These are phyloP conservation scores for Phyllopteryx taeniolatus DNA, from an alignment of 2,113 vertebrate species.

Conservation along the genomic window DNA sequence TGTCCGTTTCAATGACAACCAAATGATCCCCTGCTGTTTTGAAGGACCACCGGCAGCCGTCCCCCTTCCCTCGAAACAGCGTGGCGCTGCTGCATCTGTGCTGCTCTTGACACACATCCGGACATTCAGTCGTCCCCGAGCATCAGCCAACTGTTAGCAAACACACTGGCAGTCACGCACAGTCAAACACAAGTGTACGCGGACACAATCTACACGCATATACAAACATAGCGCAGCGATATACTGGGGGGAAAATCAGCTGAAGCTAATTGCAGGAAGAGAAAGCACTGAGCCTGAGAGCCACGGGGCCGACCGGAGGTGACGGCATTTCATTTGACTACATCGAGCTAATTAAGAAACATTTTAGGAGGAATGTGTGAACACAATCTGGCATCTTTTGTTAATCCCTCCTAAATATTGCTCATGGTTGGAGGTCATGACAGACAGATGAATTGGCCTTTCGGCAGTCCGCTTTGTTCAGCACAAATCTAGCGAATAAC, in stretches of 20 bases:
- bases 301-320: slow-evolving; percentile 19
- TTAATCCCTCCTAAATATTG: slow-evolving; percentile 24
- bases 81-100: slow-evolving; percentile 8
- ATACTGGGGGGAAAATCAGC: slow-evolving; percentile 21
- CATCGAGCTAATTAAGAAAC: slow-evolving; percentile 47
- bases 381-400: slow-evolving; percentile 30
- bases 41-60: slow-evolving; percentile 22
- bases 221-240: slow-evolving; percentile 7
- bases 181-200: slow-evolving; percentile 9
- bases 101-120: slow-evolving; percentile 27
- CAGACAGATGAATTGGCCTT: slow-evolving; percentile 32
- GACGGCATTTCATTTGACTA: slow-evolving; percentile 27
- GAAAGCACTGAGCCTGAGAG: slow-evolving; percentile 32
- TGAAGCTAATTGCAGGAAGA: slow-evolving; percentile 42
- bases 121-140: slow-evolving; percentile 20
- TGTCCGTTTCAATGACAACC: slow-evolving; percentile 40
- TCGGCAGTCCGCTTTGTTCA: slow-evolving; percentile 29
- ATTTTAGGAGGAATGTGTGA: slow-evolving; percentile 44
- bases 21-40: slow-evolving; percentile 34
- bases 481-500: slow-evolving; percentile 17
- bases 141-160: slow-evolving; percentile 24
- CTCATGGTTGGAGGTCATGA: slow-evolving; percentile 27
- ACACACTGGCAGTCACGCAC: slow-evolving; percentile 30
- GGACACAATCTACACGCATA: background rate
- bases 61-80: slow-evolving; percentile 17